Conservation (phyloP, 2,888 invertebrate species). For the Aphidius colemani region DNA sequence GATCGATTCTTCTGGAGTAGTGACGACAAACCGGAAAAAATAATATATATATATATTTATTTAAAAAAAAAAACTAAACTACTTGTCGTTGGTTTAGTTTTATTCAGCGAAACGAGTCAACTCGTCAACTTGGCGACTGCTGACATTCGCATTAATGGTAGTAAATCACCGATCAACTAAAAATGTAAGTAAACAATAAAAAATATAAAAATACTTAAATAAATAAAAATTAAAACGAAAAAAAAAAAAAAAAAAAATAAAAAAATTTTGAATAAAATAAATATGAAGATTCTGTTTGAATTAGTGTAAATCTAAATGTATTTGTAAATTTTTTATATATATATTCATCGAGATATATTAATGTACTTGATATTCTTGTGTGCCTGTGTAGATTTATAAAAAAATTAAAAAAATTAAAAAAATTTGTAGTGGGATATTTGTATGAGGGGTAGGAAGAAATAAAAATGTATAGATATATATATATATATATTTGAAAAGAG, state of each 20-base stretch:
- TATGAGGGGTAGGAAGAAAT: constrained; percentile 16
- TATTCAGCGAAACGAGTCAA: constrained; percentile 4
- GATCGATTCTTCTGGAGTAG: too few species aligned
- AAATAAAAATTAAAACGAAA: not conserved
- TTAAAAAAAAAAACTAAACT: not conserved
- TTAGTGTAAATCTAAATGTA: too few species aligned
- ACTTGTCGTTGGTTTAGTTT: not conserved
- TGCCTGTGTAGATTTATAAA: not conserved
- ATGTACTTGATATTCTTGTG: not conserved
- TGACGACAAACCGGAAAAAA: not conserved
- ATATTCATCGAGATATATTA: too few species aligned
- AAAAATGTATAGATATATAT: not conserved
- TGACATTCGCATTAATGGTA: constrained; percentile 53
- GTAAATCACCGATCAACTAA: constrained; percentile 57
- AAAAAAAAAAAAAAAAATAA: not conserved
- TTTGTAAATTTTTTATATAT: too few species aligned
- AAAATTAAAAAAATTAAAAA: not conserved
- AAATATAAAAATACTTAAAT: not conserved
- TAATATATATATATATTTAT: constrained; percentile 2
- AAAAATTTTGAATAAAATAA: too few species aligned
- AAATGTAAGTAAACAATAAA: constrained; percentile 51
- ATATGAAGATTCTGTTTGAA: too few species aligned
- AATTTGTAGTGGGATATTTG: not conserved
- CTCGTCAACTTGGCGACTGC: constrained; percentile 21
- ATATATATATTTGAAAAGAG: constrained; percentile 15